phyloP scores from a whole-genome alignment of 1,140 invertebrate genomes.

The Dysdera silvatica region DNA sequence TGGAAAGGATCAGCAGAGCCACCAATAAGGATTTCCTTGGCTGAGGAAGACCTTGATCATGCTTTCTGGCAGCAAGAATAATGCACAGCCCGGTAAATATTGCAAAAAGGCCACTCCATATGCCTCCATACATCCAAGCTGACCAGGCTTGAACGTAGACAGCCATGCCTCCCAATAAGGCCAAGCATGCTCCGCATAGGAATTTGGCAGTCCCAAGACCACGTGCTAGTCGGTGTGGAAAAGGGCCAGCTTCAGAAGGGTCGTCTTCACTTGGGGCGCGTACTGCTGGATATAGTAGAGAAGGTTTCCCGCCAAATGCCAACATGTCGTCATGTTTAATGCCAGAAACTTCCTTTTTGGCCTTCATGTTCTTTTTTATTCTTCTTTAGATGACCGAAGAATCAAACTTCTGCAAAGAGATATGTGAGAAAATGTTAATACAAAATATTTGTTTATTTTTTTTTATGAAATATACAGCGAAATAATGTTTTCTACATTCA shows the following conservation, averaged over 20 bases:
- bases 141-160: constrained; percentile 24
- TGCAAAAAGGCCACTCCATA: constrained; percentile 26
- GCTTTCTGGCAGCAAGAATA: constrained; percentile 23
- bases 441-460: too few species aligned
- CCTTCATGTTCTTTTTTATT: too few species aligned
- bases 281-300: constrained; percentile 17
- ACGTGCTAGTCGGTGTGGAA: constrained; percentile 15
- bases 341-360: too few species aligned
- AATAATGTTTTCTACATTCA: too few species aligned
- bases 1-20: constrained; percentile 13
- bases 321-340: constrained; percentile 11
- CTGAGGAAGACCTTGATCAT: constrained; percentile 21
- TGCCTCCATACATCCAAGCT: constrained; percentile 24
- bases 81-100: constrained; percentile 25
- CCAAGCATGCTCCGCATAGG: constrained; percentile 20
- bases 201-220: constrained; percentile 23
- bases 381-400: too few species aligned
- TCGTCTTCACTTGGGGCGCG: constrained; percentile 12
- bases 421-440: too few species aligned
- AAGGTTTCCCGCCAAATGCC: constrained; percentile 13
- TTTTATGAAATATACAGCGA: too few species aligned
- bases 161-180: constrained; percentile 20
- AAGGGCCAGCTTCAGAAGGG: not conserved
- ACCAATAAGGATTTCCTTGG: constrained; percentile 17
- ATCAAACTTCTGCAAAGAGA: too few species aligned